Percentiles rank a stretch among this genome's conserved stretches.
Evolutionary conservation across 1,140 invertebrate genomes (phyloP).

Genomic region (Orchesella cincta): DNA sequence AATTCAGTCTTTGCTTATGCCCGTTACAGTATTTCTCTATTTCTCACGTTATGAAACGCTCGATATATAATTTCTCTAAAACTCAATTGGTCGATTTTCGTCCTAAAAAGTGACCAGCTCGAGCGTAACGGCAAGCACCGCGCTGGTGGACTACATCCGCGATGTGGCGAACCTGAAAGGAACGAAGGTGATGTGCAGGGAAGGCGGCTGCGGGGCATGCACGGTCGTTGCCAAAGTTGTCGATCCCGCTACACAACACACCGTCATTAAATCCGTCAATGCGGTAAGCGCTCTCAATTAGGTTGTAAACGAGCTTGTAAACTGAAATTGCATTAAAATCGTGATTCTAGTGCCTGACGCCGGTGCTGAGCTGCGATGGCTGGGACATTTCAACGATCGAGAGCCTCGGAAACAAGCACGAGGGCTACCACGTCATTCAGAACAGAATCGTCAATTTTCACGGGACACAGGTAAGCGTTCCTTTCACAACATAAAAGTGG

Average conservation of each 20-base stretch:
- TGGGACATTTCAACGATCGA: constrained; percentile 61
- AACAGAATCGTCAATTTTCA: constrained; percentile 54
- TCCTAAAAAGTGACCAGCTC: not conserved
- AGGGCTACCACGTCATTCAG: constrained; percentile 56
- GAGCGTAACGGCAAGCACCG: not conserved
- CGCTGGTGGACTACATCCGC: constrained; percentile 68
- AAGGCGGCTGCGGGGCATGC: constrained; percentile 81
- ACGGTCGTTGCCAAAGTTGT: constrained; percentile 66
- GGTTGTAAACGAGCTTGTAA: too few relatives aligned
- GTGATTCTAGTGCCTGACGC: constrained; percentile 58
- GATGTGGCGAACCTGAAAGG: constrained; percentile 68
- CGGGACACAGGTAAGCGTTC: constrained; percentile 58
- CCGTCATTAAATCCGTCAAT: not conserved
- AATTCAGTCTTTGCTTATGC: too few relatives aligned
- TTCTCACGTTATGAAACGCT: too few relatives aligned
- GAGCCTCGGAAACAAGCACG: constrained; percentile 56
- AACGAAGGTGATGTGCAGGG: constrained; percentile 77
- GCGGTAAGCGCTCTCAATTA: not conserved
- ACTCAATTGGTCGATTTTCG: too few relatives aligned
- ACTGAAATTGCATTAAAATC: not conserved
- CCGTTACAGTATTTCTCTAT: too few relatives aligned
- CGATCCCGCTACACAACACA: constrained; percentile 58
- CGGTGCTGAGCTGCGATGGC: constrained; percentile 59
- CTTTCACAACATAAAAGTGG: too few relatives aligned
- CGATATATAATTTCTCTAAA: too few relatives aligned